Conservation (phyloP, 2,113 vertebrate genomes). For the Oreotrochilus melanogaster region DNA sequence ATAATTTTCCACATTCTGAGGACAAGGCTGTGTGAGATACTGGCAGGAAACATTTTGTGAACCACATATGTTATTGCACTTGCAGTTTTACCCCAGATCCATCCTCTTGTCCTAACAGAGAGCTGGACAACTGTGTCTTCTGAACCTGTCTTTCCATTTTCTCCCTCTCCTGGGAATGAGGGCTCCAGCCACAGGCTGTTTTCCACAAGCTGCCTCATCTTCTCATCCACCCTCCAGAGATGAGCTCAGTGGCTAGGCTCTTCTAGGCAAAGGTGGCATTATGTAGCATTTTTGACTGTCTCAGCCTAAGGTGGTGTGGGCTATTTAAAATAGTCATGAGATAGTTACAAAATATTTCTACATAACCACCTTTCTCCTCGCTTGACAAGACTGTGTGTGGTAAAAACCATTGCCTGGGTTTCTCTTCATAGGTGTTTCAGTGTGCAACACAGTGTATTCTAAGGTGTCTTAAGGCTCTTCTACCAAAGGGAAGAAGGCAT, state of each 20-base stretch:
- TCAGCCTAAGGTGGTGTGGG: rapidly evolving
- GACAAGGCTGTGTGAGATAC: neutral
- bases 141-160: neutral
- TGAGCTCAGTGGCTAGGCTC: neutral
- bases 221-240: neutral
- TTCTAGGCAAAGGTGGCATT: neutral
- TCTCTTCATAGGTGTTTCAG: neutral
- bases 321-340: neutral
- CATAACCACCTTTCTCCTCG: neutral
- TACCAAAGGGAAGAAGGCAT: neutral
- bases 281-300: no score
- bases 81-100: neutral
- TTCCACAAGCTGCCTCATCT: neutral
- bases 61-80: neutral
- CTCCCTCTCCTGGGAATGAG: neutral
- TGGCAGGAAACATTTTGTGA: neutral
- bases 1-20: neutral
- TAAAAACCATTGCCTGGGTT: neutral
- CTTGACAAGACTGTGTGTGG: neutral
- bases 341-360: neutral
- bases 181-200: rapidly evolving
- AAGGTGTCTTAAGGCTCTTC: neutral
- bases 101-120: neutral
- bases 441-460: neutral
- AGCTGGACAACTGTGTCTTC: neutral